phyloP scores from a whole-genome alignment of 2,888 invertebrate species.

The Craniophora ligustri region DNA sequence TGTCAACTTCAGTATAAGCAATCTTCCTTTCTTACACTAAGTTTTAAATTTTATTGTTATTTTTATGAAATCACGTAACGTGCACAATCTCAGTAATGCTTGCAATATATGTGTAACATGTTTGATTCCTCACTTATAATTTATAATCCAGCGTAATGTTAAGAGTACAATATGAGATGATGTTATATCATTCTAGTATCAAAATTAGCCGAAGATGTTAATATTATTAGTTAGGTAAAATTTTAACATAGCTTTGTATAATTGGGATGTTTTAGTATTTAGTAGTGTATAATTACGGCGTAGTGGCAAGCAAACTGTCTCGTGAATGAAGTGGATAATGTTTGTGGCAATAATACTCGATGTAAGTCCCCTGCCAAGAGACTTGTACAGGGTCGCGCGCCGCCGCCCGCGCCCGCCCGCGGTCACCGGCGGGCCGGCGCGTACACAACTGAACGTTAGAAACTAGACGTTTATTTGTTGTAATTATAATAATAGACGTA shows the following conservation, averaged over 20 bases:
- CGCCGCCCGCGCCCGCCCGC: slow-evolving; percentile 52
- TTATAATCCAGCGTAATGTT: slow-evolving; percentile 85
- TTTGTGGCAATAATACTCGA: slow-evolving; percentile 88
- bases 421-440: slow-evolving; percentile 48
- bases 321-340: slow-evolving; percentile 77
- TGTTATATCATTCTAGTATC: slow-evolving; percentile 89
- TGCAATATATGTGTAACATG: slow-evolving; percentile 86
- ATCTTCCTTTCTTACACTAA: slow-evolving; percentile 75
- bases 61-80: slow-evolving; percentile 77
- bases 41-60: slow-evolving; percentile 72
- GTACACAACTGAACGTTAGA: slow-evolving; percentile 75
- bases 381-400: slow-evolving; percentile 64
- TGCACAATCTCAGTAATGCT: slow-evolving; percentile 89
- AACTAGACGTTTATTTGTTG: slow-evolving; percentile 86
- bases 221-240: slow-evolving; percentile 88
- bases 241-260: slow-evolving; percentile 89
- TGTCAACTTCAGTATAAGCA: slow-evolving; percentile 78
- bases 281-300: slow-evolving; percentile 83
- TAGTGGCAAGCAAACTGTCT: slow-evolving; percentile 83
- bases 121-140: slow-evolving; percentile 84
- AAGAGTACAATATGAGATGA: slow-evolving; percentile 89
- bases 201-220: slow-evolving; percentile 89
- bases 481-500: slow-evolving; percentile 89
- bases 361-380: slow-evolving; percentile 79
- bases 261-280: slow-evolving; percentile 89